Percentiles rank a stretch among this genome's conserved stretches.
Conservation (phyloP, 1,140 invertebrate species). For the Zaprionus ghesquierei region DNA sequence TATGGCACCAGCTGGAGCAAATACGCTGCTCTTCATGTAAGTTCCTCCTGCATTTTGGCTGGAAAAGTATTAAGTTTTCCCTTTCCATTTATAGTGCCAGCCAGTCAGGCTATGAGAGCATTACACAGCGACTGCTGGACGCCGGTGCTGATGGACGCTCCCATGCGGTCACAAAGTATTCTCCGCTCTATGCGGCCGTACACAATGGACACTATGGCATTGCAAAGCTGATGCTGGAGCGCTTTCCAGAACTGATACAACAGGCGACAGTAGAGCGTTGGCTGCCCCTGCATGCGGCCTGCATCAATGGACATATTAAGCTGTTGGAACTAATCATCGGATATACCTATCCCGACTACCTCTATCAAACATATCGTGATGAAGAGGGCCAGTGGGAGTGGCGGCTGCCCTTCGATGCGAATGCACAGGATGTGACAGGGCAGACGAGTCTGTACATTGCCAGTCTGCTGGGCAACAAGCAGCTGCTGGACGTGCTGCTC, state of each 20-base stretch:
- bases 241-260: constrained; percentile 88
- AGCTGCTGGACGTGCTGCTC: constrained; percentile 91
- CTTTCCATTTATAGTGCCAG: constrained; percentile 85
- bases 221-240: constrained; percentile 89
- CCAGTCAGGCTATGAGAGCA: constrained; percentile 91
- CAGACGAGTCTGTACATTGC: constrained; percentile 95
- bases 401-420: constrained; percentile 94
- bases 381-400: constrained; percentile 90
- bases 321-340: constrained; percentile 91
- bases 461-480: constrained; percentile 91
- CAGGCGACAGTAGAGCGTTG: constrained; percentile 93
- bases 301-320: constrained; percentile 92
- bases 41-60: constrained; percentile 52
- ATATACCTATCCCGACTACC: constrained; percentile 90
- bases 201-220: constrained; percentile 93
- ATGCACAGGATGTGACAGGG: constrained; percentile 93
- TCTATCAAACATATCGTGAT: constrained; percentile 88
- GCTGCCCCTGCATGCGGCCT: constrained; percentile 96
- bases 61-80: neutral
- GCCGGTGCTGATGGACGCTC: constrained; percentile 92
- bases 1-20: constrained; percentile 92
- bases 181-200: constrained; percentile 95
- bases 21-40: constrained; percentile 93
- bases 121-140: constrained; percentile 91
- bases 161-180: constrained; percentile 95